Base-by-base conservation (phyloP, 2,888 invertebrate genomes). In the Tuberolachnus salignus region DNA sequence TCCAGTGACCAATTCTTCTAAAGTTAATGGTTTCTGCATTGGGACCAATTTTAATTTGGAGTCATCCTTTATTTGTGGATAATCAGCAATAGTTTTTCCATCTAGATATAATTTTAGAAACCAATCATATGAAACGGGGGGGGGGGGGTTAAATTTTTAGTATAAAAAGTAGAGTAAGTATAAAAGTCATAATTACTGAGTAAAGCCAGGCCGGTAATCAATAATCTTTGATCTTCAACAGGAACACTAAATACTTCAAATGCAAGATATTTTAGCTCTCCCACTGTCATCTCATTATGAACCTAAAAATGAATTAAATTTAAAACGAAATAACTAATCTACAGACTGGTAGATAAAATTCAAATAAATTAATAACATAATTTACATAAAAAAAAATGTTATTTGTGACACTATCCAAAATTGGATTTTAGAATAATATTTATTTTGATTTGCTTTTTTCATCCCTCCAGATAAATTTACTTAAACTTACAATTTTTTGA, bases 11-110 rank as follows among this genome's bases (percentile, higher is more conserved):
- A 51, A 42, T 69, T 78, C 69, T 61, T 78, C 78, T 61, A 78
- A 51, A 67, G 59, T 59, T 21, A 42, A 1, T 81, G 19, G 49
- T 81, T 80, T 90, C 10, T 91, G 92, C 84, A 91, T 91, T 6
- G 92, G 88, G 42, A 92, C 87, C 81, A 93, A 86, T 84, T 91
- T 91, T 61, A 94, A 84, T 85, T 91, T 93, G 19, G 91, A 89
- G 1, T 92, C 93, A 81, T 93, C 92, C 85, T 91, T 91, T 51
- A 93, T 91, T 82, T 89, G 88, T 81, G 89, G 89, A 85, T 93
- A 93, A 63, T 89, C 90, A 57, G 89, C 87, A 63, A 94, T 86
- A 11, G 88, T 88, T 83, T 92, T 91, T 67, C 92, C 91, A 84
- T 94, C 93, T 84, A 82, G 26, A 74, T 64, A 21, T 63, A 53